phyloP scores from a whole-genome alignment of 1,140 invertebrate species.

The Cydia strobilella region DNA sequence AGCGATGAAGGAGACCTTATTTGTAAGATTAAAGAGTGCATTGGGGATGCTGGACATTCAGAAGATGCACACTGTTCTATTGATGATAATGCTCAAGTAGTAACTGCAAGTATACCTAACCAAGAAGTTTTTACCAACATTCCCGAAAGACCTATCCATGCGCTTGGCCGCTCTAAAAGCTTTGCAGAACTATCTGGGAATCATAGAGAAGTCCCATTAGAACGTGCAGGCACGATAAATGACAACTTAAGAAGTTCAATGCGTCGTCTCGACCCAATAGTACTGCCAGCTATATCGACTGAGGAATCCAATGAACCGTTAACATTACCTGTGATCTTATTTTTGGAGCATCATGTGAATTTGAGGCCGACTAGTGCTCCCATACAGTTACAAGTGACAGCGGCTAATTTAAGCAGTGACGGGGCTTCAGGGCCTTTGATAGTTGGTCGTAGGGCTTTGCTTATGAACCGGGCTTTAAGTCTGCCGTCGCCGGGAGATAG shows the following conservation, averaged over 20 bases:
- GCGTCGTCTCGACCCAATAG: constrained; percentile 71
- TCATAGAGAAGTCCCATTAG: constrained; percentile 54
- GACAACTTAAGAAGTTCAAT: constrained; percentile 70
- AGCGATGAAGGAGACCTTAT: constrained; percentile 73
- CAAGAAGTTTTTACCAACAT: constrained; percentile 46
- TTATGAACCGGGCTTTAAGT: constrained; percentile 71
- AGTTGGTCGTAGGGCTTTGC: constrained; percentile 63
- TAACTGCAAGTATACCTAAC: constrained; percentile 42
- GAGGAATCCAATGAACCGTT: constrained; percentile 63
- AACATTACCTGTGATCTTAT: constrained; percentile 72
- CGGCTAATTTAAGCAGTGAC: constrained; percentile 70
- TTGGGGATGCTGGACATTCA: constrained; percentile 51
- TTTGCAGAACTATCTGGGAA: constrained; percentile 61
- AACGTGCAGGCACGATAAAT: constrained; percentile 58
- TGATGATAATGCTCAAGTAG: constrained; percentile 72
- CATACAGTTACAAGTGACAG: constrained; percentile 74
- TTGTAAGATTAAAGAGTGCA: constrained; percentile 68
- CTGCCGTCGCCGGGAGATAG: constrained; percentile 69
- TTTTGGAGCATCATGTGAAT: constrained; percentile 73
- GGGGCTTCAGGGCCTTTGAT: constrained; percentile 69
- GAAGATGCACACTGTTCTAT: constrained; percentile 56
- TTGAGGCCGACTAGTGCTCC: constrained; percentile 73
- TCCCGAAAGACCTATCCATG: constrained; percentile 40
- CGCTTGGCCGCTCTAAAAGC: constrained; percentile 68
- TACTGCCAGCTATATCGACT: constrained; percentile 61